Evolutionary conservation across 2,797 vertebrate genomes (phyloP).

Genomic region (Novumbra hubbsi): DNA sequence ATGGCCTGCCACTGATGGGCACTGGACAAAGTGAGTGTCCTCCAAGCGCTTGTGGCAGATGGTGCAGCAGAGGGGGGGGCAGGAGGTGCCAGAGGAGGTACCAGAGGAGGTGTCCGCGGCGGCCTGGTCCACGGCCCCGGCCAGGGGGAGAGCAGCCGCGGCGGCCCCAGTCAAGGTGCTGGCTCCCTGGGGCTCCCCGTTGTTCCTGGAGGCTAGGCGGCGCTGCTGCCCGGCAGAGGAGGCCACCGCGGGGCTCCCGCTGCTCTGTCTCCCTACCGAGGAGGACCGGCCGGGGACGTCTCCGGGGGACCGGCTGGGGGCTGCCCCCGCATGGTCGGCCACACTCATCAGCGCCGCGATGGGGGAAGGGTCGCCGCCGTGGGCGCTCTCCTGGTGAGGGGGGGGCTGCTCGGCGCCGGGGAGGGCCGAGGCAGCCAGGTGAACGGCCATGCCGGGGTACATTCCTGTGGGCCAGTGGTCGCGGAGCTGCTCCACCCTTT

Average conservation of each 20-base stretch:
- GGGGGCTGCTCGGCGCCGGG: slow-evolving; percentile 32
- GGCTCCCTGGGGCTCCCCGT: slow-evolving; percentile 75
- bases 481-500: slow-evolving; percentile 65
- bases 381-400: slow-evolving; percentile 66
- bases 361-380: slow-evolving; percentile 88
- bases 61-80: slow-evolving; percentile 89
- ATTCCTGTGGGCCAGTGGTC: slow-evolving; percentile 59
- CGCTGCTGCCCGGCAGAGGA: slow-evolving; percentile 85
- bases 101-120: slow-evolving; percentile 81
- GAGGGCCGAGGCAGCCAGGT: slow-evolving; percentile 26
- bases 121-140: slow-evolving; percentile 24
- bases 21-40: slow-evolving; percentile 98
- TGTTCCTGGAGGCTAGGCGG: slow-evolving; percentile 79
- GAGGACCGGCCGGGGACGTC: slow-evolving; percentile 56
- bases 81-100: slow-evolving; percentile 88
- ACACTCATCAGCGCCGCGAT: slow-evolving; percentile 92
- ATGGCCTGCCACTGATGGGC: slow-evolving; percentile 90
- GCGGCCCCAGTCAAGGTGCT: neutral
- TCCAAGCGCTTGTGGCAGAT: slow-evolving; percentile 95
- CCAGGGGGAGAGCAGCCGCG: slow-evolving; percentile 34
- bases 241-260: slow-evolving; percentile 87
- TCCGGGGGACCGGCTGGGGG: slow-evolving; percentile 63
- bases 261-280: slow-evolving; percentile 80
- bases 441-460: slow-evolving; percentile 48
- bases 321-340: slow-evolving; percentile 91